These are phyloP conservation scores for Calypte anna DNA, from an alignment of 2,113 vertebrate species.

Conservation along the genomic window DNA sequence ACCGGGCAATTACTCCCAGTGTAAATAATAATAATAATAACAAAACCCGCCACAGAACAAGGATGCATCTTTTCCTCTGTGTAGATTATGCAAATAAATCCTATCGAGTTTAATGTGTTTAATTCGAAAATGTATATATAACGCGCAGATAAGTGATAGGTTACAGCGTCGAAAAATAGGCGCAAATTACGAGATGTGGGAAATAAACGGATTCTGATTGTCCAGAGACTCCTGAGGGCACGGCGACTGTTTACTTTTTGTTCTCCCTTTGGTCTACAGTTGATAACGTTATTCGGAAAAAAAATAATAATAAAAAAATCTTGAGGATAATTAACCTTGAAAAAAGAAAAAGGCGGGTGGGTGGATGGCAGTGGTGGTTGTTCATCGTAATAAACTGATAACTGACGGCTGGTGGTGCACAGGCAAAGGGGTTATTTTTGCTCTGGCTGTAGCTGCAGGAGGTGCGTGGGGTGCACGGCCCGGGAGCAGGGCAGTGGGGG, in stretches of 20 bases:
- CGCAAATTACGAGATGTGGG: constrained; percentile 56
- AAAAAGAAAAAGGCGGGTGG: neutral
- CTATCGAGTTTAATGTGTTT: constrained; percentile 60
- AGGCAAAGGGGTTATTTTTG: neutral
- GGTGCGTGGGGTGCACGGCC: neutral
- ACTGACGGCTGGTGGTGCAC: neutral
- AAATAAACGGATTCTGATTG: constrained; percentile 52
- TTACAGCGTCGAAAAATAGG: constrained; percentile 57
- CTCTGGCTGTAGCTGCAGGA: neutral
- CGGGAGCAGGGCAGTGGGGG: neutral
- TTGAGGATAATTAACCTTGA: constrained; percentile 53
- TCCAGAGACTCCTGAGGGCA: constrained; percentile 51
- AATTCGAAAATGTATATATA: constrained; percentile 62
- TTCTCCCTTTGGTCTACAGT: neutral
- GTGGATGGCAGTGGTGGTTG: constrained; percentile 20
- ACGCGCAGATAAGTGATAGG: constrained; percentile 48
- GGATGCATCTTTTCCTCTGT: neutral
- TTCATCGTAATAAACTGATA: constrained; percentile 32
- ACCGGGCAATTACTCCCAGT: neutral
- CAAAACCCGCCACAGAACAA: neutral
- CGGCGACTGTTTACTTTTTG: constrained; percentile 20
- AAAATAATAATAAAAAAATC: neutral
- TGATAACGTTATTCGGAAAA: constrained; percentile 35
- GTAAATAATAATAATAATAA: constrained; percentile 25
- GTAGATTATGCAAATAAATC: constrained; percentile 55